Evolutionary conservation across 1,140 invertebrate species (phyloP).

Genomic region (Drosophila sulfurigaster): DNA sequence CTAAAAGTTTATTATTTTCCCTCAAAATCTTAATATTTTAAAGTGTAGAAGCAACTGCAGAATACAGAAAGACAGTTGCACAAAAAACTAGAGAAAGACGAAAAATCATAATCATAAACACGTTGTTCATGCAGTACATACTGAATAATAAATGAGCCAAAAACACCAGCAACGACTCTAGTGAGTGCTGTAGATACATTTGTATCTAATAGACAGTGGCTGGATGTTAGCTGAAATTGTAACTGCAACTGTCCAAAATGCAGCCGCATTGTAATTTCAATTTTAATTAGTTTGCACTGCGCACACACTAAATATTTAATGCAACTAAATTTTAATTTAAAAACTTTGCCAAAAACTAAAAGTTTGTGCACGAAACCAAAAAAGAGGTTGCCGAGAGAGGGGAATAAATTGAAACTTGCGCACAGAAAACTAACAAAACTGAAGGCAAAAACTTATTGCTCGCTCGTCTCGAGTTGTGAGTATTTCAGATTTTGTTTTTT

Average conservation of each 20-base stretch:
- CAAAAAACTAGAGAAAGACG: conserved; percentile 39
- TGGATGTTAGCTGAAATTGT: neutral
- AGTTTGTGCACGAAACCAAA: conserved; percentile 20
- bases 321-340: conserved; percentile 66
- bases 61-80: neutral
- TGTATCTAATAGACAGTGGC: conserved; percentile 32
- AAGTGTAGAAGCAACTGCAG: too few relatives aligned
- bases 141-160: conserved; percentile 66
- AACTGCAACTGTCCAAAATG: conserved; percentile 26
- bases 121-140: conserved; percentile 32
- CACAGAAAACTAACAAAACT: conserved; percentile 25
- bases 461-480: conserved; percentile 40
- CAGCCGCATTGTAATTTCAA: conserved; percentile 60
- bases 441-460: conserved; percentile 35
- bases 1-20: too few relatives aligned
- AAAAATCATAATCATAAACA: conserved; percentile 75
- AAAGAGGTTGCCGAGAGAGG: neutral
- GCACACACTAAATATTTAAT: conserved; percentile 67
- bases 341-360: conserved; percentile 44
- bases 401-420: conserved; percentile 35
- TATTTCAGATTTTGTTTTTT: conserved; percentile 37
- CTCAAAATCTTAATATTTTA: too few relatives aligned
- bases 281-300: conserved; percentile 63
- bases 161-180: conserved; percentile 21
- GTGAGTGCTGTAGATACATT: conserved; percentile 30